Evolutionary conservation across 2,113 vertebrate genomes (phyloP).

Genomic region (Coregonus clupeaformis): DNA sequence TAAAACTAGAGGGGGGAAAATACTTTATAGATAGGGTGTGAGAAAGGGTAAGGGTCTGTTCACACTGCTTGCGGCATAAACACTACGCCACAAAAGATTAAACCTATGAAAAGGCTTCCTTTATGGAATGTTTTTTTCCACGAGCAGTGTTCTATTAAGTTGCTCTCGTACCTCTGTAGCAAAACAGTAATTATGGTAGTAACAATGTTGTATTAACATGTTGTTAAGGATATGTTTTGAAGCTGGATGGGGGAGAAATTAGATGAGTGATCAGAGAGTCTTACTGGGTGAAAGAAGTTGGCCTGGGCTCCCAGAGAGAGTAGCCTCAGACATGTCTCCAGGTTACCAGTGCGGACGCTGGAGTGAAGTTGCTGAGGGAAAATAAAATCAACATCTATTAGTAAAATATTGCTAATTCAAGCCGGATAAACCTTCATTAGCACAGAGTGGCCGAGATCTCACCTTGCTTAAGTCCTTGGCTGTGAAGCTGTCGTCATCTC

Average conservation of each 20-base stretch:
- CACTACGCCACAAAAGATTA: no score
- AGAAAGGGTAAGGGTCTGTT: background rate
- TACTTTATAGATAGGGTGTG: background rate
- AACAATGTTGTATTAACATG: background rate
- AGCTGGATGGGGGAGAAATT: background rate
- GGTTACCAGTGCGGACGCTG: constrained; percentile 92
- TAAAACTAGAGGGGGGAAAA: background rate
- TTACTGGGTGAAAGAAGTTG: constrained; percentile 95
- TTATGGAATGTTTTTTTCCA: no score
- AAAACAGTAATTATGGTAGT: no score
- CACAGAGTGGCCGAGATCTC: constrained; percentile 17
- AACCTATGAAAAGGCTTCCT: no score
- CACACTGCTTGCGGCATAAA: no score
- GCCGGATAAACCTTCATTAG: background rate
- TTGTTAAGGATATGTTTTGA: background rate
- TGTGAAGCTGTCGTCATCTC: constrained; percentile 91
- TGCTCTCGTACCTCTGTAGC: no score
- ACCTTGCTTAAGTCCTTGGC: constrained; percentile 97
- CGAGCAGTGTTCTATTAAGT: no score
- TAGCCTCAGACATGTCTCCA: constrained; percentile 90
- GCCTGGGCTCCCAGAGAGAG: constrained; percentile 95
- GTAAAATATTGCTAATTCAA: background rate
- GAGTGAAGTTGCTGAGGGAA: constrained; percentile 91
- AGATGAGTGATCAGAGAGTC: constrained; percentile 30
- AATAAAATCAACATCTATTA: constrained; percentile 41